Conservation (phyloP, 1,140 invertebrate genomes). For the Oryzaephilus surinamensis region DNA sequence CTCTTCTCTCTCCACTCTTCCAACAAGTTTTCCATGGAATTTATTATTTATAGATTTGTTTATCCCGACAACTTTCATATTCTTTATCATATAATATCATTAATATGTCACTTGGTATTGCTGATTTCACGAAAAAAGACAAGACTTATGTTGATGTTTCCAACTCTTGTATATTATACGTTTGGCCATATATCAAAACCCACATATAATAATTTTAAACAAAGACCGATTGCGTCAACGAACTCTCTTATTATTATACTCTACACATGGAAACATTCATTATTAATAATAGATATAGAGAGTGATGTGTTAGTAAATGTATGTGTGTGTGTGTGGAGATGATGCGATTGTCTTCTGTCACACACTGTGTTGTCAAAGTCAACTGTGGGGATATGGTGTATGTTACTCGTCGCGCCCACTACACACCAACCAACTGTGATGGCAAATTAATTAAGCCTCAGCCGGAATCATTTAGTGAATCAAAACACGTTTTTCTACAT, state of each 20-base stretch:
- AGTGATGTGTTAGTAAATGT: neutral
- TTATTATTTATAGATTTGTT: constrained; percentile 32
- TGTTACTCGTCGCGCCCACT: no score
- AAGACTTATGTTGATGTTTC: constrained; percentile 30
- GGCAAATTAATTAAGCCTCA: no score
- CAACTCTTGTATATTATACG: no score
- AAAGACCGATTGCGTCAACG: no score
- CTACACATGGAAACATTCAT: neutral
- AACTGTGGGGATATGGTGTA: no score
- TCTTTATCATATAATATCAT: constrained; percentile 28
- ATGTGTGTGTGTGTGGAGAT: no score
- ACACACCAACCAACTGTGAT: no score
- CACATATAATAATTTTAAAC: constrained; percentile 13
- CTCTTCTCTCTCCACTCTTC: constrained; percentile 2
- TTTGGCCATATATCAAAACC: constrained; percentile 26
- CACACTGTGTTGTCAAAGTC: no score
- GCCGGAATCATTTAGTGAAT: no score
- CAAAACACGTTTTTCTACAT: no score
- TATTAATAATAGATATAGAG: neutral
- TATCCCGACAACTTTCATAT: constrained; percentile 29
- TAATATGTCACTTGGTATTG: constrained; percentile 27
- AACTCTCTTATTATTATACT: no score
- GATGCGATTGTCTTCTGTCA: no score
- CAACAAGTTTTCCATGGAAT: constrained; percentile 19
- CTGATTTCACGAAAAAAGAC: constrained; percentile 28